Evolutionary conservation across 1,140 invertebrate species (phyloP).

Genomic region (Samia ricini): DNA sequence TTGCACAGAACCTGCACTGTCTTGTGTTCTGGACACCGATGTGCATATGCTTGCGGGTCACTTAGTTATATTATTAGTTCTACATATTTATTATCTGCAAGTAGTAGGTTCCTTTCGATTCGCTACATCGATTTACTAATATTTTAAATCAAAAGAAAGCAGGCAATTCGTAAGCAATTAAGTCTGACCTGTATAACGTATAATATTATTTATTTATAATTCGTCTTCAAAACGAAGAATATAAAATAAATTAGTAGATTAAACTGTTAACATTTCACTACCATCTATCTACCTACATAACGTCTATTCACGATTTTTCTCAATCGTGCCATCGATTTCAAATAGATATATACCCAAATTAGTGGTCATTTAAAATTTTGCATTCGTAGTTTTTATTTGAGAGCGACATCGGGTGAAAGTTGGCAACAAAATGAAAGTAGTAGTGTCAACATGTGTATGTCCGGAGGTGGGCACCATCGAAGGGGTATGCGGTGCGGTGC

Average conservation of each 20-base stretch:
- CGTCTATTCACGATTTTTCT: background rate
- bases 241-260: background rate
- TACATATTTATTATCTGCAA: too few relatives aligned
- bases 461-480: conserved; percentile 23
- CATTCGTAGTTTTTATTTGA: conserved; percentile 60
- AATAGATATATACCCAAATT: conserved; percentile 5
- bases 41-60: too few relatives aligned
- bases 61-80: too few relatives aligned
- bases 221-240: background rate
- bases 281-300: background rate
- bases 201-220: too few relatives aligned
- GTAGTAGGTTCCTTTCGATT: too few relatives aligned
- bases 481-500: conserved; percentile 2
- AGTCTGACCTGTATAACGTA: background rate
- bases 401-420: conserved; percentile 63
- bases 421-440: conserved; percentile 72
- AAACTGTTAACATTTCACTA: background rate
- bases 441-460: conserved; percentile 57
- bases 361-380: conserved; percentile 29
- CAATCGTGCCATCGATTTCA: background rate
- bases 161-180: background rate
- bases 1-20: too few relatives aligned
- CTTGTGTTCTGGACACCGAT: too few relatives aligned
- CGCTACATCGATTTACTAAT: background rate
- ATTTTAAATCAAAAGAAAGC: background rate